Evolutionary conservation across 2,797 vertebrate genomes (phyloP), one percentile per base, ranked within the genome.

Genomic region (Leuciscus waleckii): DNA sequence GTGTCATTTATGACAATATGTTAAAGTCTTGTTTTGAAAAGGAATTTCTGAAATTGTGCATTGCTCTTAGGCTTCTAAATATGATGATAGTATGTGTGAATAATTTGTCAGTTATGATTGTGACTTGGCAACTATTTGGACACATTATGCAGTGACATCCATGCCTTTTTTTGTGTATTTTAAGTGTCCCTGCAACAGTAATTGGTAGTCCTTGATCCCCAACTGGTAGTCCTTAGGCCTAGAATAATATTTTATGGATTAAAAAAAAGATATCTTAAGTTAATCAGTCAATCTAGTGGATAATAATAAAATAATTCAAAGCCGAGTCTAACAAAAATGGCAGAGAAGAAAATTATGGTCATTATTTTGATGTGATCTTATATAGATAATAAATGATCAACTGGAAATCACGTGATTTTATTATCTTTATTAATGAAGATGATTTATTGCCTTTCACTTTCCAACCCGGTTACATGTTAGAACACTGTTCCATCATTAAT

Each of bases 401-500:
- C 29, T 29, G 29, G 29, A 29, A 29, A 29, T 29, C 29, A 29
- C 29, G 29, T 29, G 29, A 73, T 87, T 73, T 71, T 35, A 78
- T 82, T 73, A 37, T 51, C 69, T 81, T 81, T 80, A 70, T 58
- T 79, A 71, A 58, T 77, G 29, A 51, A 61, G 69, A 87, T 78
- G 46, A 41, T 41, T 89, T 84, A 49, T 49, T 63, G 51, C 8
- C 26, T 54, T 26, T 43, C 16, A 23, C 76, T 67, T 87, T 58
- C 73, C 68, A 54, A 8, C 75, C 11, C 2, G 41, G 41, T 43
- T 3, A 43, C 43, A 43, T 43, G 13, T 43, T 43, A 4, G 1
- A 43, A 43, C 43, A 43, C 43, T 43, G 43, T 43, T 43, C 11
- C 43, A 13, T 43, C 43, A 43, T 43, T 13, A 43, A 43, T 43